Base-by-base conservation (phyloP, 2,113 vertebrate genomes). In the Paradoxurus hermaphroditus region DNA sequence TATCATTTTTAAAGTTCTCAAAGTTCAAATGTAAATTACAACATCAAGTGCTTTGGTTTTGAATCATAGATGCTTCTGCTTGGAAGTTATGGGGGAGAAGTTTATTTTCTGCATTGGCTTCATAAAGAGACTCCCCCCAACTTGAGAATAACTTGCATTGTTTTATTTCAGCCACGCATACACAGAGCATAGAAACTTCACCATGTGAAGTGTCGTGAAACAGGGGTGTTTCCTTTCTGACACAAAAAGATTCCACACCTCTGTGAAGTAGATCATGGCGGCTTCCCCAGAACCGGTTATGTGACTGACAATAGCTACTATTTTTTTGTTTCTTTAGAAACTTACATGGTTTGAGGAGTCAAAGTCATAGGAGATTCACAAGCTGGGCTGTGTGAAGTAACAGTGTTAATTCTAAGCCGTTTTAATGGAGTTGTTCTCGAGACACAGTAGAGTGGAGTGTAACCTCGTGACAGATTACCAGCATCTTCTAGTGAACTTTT, bases 1-100 rank as follows among this genome's bases (percentile, higher is more conserved):
- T 46, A 77, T 46, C 31, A 31, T 56, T 77, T 70, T 31, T 41
- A 36, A 81, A 70, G 39, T 88, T 18, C 13, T 78, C 49, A 41
- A 23, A 91, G 8, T 77, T 81, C 34, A 65, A 72, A 59, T 63
- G 51, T 44, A 75, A 84, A 59, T 56, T 39, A 70, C 29, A 91
- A 59, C 4, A 44, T n/a, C 51, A 44, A n/a, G 19, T 49, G 39
- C 46, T 85, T n/a, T 21, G 53, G n/a, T 7, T 93, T 5, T 67
- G 44, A 95, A 77, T 81, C 88, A 85, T 59, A 91, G 84, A 92
- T 70, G 36, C 36, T 95, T 94, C 63, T 82, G 21, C 87, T 85
- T 79, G 70, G 86, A 84, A 83, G 4, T 65, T 86, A 86, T 53
- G 12, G 18, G 12, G 8, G 21, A 19, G 2, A 14, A 15, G 39